Evolutionary conservation across 2,113 vertebrate genomes (phyloP).

Genomic region (Ceyx cyanopectus): DNA sequence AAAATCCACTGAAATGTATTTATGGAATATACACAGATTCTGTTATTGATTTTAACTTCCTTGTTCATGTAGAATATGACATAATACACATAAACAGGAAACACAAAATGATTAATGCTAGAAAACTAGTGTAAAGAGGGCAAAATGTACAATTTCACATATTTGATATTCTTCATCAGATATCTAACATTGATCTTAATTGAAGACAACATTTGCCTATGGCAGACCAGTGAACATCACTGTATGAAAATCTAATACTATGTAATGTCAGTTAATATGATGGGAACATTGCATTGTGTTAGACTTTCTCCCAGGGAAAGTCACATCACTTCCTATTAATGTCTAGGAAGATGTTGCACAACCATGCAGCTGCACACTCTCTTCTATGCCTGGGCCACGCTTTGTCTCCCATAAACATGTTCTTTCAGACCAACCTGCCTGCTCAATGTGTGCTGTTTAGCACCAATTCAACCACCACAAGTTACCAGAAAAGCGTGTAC

Average conservation of each 20-base stretch:
- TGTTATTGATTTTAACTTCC: not conserved
- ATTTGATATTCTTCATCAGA: not conserved
- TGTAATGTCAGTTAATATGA: not conserved
- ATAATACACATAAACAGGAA: not conserved
- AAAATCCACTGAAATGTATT: not conserved
- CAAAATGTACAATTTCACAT: not conserved
- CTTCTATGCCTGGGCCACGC: not conserved
- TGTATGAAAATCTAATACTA: conserved; percentile 11
- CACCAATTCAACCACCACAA: not conserved
- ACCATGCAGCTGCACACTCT: not conserved
- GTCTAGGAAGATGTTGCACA: not conserved
- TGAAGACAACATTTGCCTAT: not conserved
- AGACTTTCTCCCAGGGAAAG: conserved; percentile 22
- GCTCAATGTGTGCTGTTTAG: conserved; percentile 14
- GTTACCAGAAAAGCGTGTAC: conserved; percentile 3
- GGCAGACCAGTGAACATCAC: not conserved
- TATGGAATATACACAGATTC: not conserved
- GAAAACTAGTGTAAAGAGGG: not conserved
- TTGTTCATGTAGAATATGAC: not conserved
- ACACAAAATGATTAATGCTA: not conserved
- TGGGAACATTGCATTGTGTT: not conserved
- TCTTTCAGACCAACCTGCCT: not conserved
- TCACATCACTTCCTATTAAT: conserved; percentile 18
- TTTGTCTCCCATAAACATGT: not conserved
- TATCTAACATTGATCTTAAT: not conserved